phyloP scores from a whole-genome alignment of 2,888 invertebrate genomes.

The Drosophila atripex region DNA sequence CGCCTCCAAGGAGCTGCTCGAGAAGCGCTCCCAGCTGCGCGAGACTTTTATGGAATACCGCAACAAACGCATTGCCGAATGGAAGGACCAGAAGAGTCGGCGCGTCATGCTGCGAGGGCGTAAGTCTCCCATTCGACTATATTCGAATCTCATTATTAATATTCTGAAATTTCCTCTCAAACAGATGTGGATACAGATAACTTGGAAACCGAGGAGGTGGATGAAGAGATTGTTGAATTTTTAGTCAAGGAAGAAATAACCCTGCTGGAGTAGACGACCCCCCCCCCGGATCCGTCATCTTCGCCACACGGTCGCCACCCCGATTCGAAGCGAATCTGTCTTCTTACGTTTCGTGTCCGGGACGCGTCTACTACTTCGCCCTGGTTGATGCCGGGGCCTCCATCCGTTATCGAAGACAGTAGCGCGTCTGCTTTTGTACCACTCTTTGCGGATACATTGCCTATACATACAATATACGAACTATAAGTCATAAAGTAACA shows the following conservation, averaged over 20 bases:
- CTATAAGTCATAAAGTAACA: conserved; percentile 52
- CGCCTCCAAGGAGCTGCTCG: conserved; percentile 97
- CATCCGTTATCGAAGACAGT: conserved; percentile 22
- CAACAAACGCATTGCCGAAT: conserved; percentile 89
- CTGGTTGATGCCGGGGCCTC: conserved; percentile 42
- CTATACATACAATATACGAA: conserved; percentile 58
- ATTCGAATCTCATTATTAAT: not conserved
- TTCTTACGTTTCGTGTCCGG: conserved; percentile 42
- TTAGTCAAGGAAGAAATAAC: conserved; percentile 97
- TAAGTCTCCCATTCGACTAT: conserved; percentile 86
- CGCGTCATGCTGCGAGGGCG: conserved; percentile 94
- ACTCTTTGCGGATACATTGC: conserved; percentile 37
- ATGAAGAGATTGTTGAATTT: conserved; percentile 98
- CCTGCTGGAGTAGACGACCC: conserved; percentile 87
- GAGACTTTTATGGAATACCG: conserved; percentile 93
- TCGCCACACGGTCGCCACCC: conserved; percentile 16
- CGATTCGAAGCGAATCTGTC: conserved; percentile 55
- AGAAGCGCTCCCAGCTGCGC: conserved; percentile 94
- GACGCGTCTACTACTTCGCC: conserved; percentile 33
- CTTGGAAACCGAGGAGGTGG: conserved; percentile 94
- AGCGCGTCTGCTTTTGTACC: conserved; percentile 46
- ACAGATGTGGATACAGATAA: conserved; percentile 97
- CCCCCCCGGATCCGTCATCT: conserved; percentile 55
- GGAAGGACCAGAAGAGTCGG: conserved; percentile 90
- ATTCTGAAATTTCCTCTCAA: conserved; percentile 39